A percentile compares a stretch with the other conserved stretches of the same genome.
phyloP scores from a whole-genome alignment of 2,888 invertebrate species.

The Drosophila kambysellisi region DNA sequence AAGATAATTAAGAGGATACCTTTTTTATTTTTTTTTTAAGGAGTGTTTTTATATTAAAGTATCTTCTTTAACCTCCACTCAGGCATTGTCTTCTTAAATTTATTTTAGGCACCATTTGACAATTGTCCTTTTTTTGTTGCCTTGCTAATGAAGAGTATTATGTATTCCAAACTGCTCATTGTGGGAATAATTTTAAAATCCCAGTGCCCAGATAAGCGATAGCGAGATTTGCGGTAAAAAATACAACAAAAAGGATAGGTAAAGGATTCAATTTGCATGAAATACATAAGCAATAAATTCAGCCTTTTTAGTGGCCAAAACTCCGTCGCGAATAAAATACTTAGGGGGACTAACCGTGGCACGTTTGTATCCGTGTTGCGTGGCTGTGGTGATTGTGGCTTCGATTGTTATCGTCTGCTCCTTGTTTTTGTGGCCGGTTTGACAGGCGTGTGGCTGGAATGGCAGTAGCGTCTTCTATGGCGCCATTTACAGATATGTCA shows the following conservation, averaged over 20 bases:
- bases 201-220: conserved; percentile 33
- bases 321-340: conserved; percentile 11
- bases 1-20: too few relatives aligned
- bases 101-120: background rate
- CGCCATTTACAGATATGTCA: conserved; percentile 57
- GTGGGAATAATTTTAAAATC: conserved; percentile 22
- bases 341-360: conserved; percentile 28
- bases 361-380: conserved; percentile 52
- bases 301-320: conserved; percentile 26
- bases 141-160: conserved; percentile 13
- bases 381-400: conserved; percentile 15
- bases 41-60: too few relatives aligned
- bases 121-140: background rate
- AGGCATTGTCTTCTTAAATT: background rate
- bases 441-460: conserved; percentile 50
- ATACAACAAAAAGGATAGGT: background rate
- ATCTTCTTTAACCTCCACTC: background rate
- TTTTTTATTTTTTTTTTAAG: too few relatives aligned
- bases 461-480: conserved; percentile 43
- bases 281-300: conserved; percentile 66
- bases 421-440: conserved; percentile 51
- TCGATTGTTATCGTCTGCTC: conserved; percentile 55
- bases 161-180: conserved; percentile 22
- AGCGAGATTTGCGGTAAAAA: conserved; percentile 22
- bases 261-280: conserved; percentile 68